Evolutionary conservation across 2,797 vertebrate species (phyloP).

Genomic region (Meriones psammophilus): DNA sequence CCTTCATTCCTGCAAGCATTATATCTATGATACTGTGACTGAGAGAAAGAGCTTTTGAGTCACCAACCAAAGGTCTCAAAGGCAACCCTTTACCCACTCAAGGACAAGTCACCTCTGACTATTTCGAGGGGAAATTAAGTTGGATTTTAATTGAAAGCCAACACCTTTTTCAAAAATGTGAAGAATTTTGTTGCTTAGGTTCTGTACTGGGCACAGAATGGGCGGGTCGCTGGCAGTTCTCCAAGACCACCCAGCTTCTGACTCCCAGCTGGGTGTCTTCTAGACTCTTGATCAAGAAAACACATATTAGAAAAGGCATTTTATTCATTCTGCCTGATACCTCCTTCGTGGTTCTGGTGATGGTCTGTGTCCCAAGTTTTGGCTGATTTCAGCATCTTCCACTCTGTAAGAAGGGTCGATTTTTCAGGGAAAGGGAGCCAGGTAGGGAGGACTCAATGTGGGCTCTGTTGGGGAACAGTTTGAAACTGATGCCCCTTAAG

Average conservation of each 20-base stretch:
- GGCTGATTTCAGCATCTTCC: neutral
- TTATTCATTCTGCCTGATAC: neutral
- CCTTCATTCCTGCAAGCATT: too few species aligned
- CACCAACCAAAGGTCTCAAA: neutral
- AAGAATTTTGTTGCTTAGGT: constrained; percentile 48
- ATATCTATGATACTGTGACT: neutral
- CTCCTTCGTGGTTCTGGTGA: rapidly evolving
- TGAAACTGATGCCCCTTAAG: neutral
- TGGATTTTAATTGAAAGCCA: constrained; percentile 42
- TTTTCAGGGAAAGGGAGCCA: neutral
- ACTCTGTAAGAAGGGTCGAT: neutral
- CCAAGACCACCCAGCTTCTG: constrained; percentile 62
- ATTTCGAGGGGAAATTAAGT: neutral
- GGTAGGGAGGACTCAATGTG: neutral
- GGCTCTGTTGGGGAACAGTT: neutral
- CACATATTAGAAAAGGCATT: neutral
- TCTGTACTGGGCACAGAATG: neutral
- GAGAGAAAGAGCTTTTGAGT: neutral
- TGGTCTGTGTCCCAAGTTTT: neutral
- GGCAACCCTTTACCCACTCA: neutral
- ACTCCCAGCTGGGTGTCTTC: constrained; percentile 4
- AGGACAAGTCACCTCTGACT: neutral
- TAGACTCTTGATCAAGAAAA: neutral
- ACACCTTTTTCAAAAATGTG: constrained; percentile 73
- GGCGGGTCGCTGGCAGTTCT: neutral